A percentile compares a stretch with the other conserved stretches of the same genome.
Evolutionary conservation across 2,888 invertebrate genomes (phyloP).

Genomic region (Nomada hirtipes): DNA sequence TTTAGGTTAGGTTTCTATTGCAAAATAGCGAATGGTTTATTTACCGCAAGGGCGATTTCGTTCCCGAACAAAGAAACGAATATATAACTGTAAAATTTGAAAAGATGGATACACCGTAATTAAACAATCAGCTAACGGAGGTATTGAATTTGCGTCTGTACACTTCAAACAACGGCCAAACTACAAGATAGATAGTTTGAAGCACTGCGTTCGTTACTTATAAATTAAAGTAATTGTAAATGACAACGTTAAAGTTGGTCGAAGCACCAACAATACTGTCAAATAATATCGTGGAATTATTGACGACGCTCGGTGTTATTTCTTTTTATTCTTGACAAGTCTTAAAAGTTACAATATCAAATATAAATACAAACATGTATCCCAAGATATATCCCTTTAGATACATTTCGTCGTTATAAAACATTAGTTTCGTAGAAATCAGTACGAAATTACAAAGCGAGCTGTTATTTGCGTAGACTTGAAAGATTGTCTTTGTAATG

Average conservation of each 20-base stretch:
- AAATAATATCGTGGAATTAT: constrained; percentile 7
- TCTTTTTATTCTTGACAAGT: constrained; percentile 40
- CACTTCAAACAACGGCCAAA: too few species aligned
- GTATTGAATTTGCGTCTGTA: too few species aligned
- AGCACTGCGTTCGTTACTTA: too few species aligned
- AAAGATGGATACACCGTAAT: too few species aligned
- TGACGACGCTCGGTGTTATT: neutral
- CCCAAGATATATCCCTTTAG: constrained; percentile 41
- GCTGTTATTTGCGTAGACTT: constrained; percentile 61
- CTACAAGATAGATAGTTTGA: too few species aligned
- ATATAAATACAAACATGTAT: constrained; percentile 55
- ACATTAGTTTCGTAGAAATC: constrained; percentile 47
- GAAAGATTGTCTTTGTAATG: constrained; percentile 78
- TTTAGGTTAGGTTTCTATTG: too few species aligned
- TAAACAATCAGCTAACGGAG: too few species aligned
- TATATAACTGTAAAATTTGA: too few species aligned
- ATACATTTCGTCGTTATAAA: constrained; percentile 57
- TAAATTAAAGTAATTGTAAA: neutral
- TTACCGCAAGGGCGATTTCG: too few species aligned
- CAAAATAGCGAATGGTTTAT: too few species aligned
- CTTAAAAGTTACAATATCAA: constrained; percentile 53
- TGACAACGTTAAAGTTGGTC: neutral
- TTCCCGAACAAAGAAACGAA: too few species aligned
- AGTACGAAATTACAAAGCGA: constrained; percentile 30
- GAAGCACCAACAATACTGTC: neutral